Conservation (phyloP, 2,888 invertebrate genomes). For the Dasypolia templi region DNA sequence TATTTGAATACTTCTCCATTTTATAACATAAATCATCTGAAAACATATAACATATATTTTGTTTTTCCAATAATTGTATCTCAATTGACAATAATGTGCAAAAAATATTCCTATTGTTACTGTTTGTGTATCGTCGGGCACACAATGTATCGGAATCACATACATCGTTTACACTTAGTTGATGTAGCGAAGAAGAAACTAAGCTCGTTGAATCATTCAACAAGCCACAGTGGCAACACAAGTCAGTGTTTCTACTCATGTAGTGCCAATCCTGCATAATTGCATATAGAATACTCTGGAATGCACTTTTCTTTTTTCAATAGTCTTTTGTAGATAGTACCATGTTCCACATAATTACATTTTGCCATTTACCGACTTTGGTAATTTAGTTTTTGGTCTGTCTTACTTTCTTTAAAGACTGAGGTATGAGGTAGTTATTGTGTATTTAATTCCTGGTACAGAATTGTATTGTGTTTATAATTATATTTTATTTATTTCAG, state of each 20-base stretch:
- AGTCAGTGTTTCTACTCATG: slow-evolving; percentile 47
- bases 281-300: neutral
- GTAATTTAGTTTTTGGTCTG: neutral
- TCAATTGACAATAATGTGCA: neutral
- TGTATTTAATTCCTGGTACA: neutral
- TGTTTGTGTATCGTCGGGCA: neutral
- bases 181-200: slow-evolving; percentile 65
- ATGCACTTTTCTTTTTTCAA: slow-evolving; percentile 19
- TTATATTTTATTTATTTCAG: too few species aligned
- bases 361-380: neutral
- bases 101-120: slow-evolving; percentile 1
- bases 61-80: neutral
- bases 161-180: slow-evolving; percentile 48
- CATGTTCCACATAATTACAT: neutral
- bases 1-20: neutral
- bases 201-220: slow-evolving; percentile 69
- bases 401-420: neutral
- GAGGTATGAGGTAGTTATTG: neutral
- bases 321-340: neutral
- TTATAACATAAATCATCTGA: neutral
- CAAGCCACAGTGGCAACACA: slow-evolving; percentile 71
- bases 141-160: slow-evolving; percentile 29
- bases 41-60: neutral
- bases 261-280: slow-evolving; percentile 3
- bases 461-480: neutral